Evolutionary conservation across 2,888 invertebrate species (phyloP).

Genomic region (Galerucella pusilla): DNA sequence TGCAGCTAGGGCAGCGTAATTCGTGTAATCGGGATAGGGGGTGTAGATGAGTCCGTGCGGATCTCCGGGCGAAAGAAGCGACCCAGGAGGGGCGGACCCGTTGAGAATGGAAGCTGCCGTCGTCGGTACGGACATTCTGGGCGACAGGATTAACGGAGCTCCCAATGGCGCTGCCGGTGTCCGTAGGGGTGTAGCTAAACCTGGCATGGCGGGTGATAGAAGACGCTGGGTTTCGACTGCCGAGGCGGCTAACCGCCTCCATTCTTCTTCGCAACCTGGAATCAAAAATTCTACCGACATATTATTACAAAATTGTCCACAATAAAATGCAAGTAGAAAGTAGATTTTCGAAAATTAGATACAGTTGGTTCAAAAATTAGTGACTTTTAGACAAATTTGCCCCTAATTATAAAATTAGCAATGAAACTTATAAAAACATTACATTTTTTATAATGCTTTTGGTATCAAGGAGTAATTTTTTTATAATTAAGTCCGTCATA

Average conservation of each 20-base stretch:
- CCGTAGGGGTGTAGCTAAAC: slow-evolving; percentile 70
- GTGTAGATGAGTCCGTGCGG: slow-evolving; percentile 90
- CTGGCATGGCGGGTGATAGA: slow-evolving; percentile 72
- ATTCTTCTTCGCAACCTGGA: slow-evolving; percentile 76
- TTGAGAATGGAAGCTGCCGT: slow-evolving; percentile 77
- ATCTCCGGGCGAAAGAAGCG: slow-evolving; percentile 51
- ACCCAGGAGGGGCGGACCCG: slow-evolving; percentile 72
- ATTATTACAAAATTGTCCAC: neutral
- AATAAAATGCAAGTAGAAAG: neutral
- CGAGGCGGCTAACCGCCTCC: slow-evolving; percentile 84
- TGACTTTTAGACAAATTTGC: too few species aligned
- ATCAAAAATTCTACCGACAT: slow-evolving; percentile 42
- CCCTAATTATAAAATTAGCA: too few species aligned
- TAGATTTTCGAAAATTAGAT: neutral
- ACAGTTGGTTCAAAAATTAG: too few species aligned
- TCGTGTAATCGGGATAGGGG: slow-evolving; percentile 89
- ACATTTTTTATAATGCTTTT: too few species aligned
- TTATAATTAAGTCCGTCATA: too few species aligned
- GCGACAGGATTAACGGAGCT: slow-evolving; percentile 92
- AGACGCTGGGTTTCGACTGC: slow-evolving; percentile 84
- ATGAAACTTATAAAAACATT: too few species aligned
- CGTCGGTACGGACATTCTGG: slow-evolving; percentile 86
- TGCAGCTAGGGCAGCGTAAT: slow-evolving; percentile 85
- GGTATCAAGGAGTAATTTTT: too few species aligned
- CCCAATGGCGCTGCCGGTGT: slow-evolving; percentile 82